These are phyloP conservation scores for Alfaro cultratus DNA, from an alignment of 2,797 vertebrate genomes.

Conservation along the genomic window DNA sequence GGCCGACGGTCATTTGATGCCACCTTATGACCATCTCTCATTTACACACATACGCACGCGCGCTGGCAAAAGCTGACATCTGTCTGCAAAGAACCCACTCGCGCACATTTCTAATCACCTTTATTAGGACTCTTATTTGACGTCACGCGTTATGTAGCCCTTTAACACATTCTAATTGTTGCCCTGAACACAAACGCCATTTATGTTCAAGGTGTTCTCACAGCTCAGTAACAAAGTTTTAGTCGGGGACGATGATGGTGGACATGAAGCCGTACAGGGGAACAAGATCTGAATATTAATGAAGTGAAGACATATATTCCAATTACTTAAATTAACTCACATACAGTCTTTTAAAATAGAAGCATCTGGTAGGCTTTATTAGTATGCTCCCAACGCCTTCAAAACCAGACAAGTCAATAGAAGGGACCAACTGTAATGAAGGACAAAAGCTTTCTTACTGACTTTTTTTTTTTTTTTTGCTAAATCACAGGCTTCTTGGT, in stretches of 20 bases:
- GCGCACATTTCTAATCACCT: not conserved
- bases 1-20: slow-evolving; percentile 37
- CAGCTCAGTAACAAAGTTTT: not conserved
- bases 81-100: not conserved
- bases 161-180: slow-evolving; percentile 1
- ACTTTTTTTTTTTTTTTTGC: not conserved
- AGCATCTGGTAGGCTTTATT: not conserved
- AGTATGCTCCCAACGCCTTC: not conserved
- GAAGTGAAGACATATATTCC: not conserved
- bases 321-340: not conserved
- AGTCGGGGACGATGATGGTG: not conserved
- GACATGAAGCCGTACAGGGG: not conserved
- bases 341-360: not conserved
- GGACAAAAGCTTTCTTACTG: not conserved
- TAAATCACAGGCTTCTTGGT: not conserved
- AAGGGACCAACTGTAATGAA: not conserved
- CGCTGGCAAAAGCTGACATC: not conserved
- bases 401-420: not conserved
- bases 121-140: not conserved
- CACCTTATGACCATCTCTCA: slow-evolving; percentile 22
- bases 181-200: not conserved
- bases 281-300: not conserved
- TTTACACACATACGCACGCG: not conserved
- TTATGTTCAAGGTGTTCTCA: not conserved
- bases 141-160: not conserved